Evolutionary conservation across 2,113 vertebrate species (phyloP).

Genomic region (Atractosteus spatula): DNA sequence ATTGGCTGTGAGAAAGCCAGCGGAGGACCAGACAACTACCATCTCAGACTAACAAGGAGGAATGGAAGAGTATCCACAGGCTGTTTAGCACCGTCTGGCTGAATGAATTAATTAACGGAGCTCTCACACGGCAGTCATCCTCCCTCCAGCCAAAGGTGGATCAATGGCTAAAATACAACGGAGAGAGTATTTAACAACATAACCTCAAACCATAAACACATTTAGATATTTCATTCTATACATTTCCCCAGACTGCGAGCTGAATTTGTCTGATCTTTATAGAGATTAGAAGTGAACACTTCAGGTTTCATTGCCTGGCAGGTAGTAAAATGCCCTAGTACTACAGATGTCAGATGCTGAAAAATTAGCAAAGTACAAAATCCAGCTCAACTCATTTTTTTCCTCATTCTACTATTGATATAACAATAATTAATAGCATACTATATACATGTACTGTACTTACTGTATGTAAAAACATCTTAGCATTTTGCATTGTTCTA

Average conservation of each 20-base stretch:
- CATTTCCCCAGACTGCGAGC: slow-evolving; percentile 56
- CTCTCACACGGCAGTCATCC: slow-evolving; percentile 65
- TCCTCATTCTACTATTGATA: too few relatives aligned
- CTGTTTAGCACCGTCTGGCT: slow-evolving; percentile 59
- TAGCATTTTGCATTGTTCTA: too few relatives aligned
- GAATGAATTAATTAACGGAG: slow-evolving; percentile 72
- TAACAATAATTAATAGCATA: too few relatives aligned
- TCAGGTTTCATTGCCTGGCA: too few relatives aligned
- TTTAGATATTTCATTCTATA: slow-evolving; percentile 60
- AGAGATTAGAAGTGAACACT: too few relatives aligned
- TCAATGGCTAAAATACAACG: slow-evolving; percentile 72
- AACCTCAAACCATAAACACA: slow-evolving; percentile 62
- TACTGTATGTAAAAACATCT: too few relatives aligned
- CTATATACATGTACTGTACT: too few relatives aligned
- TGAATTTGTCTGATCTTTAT: too few relatives aligned
- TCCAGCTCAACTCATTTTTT: too few relatives aligned
- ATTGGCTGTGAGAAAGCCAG: neutral
- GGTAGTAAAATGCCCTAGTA: too few relatives aligned
- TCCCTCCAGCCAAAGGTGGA: slow-evolving; percentile 72
- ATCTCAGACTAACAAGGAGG: neutral
- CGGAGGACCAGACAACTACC: neutral
- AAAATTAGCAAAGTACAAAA: too few relatives aligned
- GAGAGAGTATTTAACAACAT: slow-evolving; percentile 73
- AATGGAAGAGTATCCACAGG: slow-evolving; percentile 55
- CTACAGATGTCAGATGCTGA: too few relatives aligned